Percentiles rank a stretch among this genome's conserved stretches.
Conservation (phyloP, 2,113 vertebrate species). For the Rhizomys pruinosus region DNA sequence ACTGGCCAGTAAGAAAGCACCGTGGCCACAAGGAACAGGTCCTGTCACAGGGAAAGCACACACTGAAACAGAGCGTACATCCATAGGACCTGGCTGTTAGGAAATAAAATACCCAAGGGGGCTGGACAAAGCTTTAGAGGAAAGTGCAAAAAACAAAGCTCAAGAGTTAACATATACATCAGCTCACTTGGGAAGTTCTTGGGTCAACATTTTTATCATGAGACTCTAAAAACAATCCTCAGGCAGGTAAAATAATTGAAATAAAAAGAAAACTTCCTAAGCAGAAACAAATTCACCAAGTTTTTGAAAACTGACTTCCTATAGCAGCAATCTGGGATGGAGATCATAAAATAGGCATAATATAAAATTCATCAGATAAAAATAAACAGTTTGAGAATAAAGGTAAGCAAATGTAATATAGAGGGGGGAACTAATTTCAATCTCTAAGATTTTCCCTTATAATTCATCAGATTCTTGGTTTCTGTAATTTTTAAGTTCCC, state of each 20-base stretch:
- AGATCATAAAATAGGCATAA: not conserved
- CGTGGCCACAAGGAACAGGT: not conserved
- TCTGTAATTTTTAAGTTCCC: not conserved
- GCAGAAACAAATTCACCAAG: not conserved
- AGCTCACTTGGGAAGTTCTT: not conserved
- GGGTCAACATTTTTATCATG: not conserved
- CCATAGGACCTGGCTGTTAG: not conserved
- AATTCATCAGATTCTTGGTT: not conserved
- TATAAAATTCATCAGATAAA: not conserved
- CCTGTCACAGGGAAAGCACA: accelerated
- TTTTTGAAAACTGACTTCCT: not conserved
- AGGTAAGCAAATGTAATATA: not conserved
- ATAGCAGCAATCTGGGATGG: not conserved
- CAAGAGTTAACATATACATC: not conserved
- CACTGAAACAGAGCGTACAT: too few species aligned
- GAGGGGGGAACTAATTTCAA: not conserved
- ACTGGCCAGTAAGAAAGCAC: not conserved
- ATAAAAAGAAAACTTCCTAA: not conserved
- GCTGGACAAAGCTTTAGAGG: not conserved
- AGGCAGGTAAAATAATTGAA: not conserved
- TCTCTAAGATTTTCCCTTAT: not conserved
- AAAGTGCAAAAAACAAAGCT: not conserved
- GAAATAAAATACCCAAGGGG: not conserved
- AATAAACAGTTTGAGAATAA: constrained; percentile 18
- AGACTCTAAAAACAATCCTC: not conserved